Base-by-base conservation (phyloP, 2,888 invertebrate genomes). In the Portevinia maculata region DNA sequence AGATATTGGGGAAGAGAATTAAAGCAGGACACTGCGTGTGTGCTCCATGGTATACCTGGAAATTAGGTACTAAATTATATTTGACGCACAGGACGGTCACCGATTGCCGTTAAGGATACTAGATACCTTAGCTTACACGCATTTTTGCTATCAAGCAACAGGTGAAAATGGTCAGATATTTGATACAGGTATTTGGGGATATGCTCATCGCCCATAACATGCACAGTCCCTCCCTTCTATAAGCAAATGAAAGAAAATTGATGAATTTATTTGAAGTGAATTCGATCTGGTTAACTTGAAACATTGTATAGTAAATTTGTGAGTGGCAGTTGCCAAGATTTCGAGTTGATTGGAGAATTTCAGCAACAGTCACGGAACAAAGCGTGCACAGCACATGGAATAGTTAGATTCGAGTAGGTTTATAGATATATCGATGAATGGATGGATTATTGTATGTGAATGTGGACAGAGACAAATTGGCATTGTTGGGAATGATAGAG, bases 41-140 rank as follows among this genome's bases (percentile, higher is more conserved):
- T 41, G 52, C 39, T 46, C 24, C 28, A 8, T 13, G 48, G 37
- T 39, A 62, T 74, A 62, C 74, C 57, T 74, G 69, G n/a, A 48
- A 70, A 79, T 57, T 69, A 59, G 69, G 69, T 28, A 81, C 69
- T 81, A 81, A 81, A 81, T 81, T 75, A 81, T 75, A 53, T 64
- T 70, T 70, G 70, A 64, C 48, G 24, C 44, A 37, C 37, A 64
- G 75, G 52, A 75, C 44, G 59, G 46, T 64, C 30, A 39, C n/a
- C 21, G 39, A 69, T 74, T 62, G 30, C 57, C 34, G n/a, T 32
- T 50, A 15, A 15, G 52, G 30, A 34, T 39, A n/a, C 28, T 7
- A 15, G 4, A 11, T 32, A 11, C 1, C 11, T 9, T 1, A 8
- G 6, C n/a, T 13, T 11, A 39, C 32, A 13, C 17, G 15, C 6